Conservation (phyloP, 2,888 invertebrate species). For the Thecophora atra region DNA sequence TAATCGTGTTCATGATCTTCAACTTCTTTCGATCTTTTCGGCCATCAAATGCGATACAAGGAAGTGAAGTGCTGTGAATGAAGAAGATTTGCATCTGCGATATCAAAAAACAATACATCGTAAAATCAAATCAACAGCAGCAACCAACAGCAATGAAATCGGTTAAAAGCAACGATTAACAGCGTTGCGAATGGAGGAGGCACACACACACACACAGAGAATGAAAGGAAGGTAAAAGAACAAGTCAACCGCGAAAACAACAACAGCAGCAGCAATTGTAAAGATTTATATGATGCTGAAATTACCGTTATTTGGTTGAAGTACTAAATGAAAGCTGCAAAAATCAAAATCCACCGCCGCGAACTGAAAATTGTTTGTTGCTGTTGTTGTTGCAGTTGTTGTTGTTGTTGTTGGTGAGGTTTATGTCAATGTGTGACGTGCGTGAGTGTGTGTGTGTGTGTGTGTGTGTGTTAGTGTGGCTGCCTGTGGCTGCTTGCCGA, state of each 20-base stretch:
- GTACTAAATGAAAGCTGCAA: constrained; percentile 12
- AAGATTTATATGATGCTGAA: constrained; percentile 22
- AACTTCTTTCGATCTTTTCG: no score
- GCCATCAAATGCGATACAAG: no score
- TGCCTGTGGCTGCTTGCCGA: background rate
- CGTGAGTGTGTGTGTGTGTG: no score
- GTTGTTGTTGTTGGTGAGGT: constrained; percentile 4
- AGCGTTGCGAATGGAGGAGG: no score
- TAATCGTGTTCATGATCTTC: no score
- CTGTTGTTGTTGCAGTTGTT: background rate
- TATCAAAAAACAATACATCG: background rate
- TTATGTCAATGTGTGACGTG: background rate
- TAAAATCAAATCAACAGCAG: background rate
- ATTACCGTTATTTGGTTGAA: constrained; percentile 29
- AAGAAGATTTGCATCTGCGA: no score
- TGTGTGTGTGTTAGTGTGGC: no score
- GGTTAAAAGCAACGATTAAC: background rate
- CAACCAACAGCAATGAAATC: background rate
- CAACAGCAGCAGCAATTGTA: background rate
- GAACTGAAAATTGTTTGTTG: background rate
- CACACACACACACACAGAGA: background rate
- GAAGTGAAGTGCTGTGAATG: no score
- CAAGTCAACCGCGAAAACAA: background rate
- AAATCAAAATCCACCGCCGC: constrained; percentile 26
- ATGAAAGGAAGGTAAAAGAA: background rate